Evolutionary conservation across 2,888 invertebrate species (phyloP), one percentile per base, ranked within the genome.

Genomic region (Formica aserva): DNA sequence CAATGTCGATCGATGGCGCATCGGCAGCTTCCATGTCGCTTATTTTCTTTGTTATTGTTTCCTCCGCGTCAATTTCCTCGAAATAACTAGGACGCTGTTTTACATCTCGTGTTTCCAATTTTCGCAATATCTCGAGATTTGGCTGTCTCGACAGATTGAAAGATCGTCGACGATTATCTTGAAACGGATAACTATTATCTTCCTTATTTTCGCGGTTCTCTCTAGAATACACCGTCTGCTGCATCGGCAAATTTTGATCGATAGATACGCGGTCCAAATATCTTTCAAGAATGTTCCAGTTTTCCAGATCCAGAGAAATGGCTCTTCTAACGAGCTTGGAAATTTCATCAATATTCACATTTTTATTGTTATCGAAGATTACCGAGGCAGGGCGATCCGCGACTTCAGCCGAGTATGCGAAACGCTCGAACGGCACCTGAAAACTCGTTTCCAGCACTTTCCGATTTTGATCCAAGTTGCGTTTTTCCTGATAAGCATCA

Each of bases 361-460:
- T 15, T 18, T 35, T 48, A n/a, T 71, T 60, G 1, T 29, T n/a
- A 8, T 66, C 11, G 3, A 26, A 22, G 18, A 18, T 35, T 3
- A 15, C 57, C 15, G 38, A 15, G 18, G 26, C 26, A 26, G 66
- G 67, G 0, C 45, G 80, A 11, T 67, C 13, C 8, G 45, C 15
- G 13, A 18, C 48, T 5, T 65, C 57, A 0, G 84, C 69, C 45
- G 71, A 78, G 26, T 84, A 84, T 0, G 38, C 32, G n/a, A 86
- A 15, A 15, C 71, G 84, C 6, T 89, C 72, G 0, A 84, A 75
- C 0, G 91, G 85, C 18, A 92, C 45, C 29, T 93, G 92, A 32
- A 91, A 91, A 18, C 85, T 90, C 63, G 88, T 91, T 45, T 92
- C 92, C 1, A 91, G 55, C 3, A 92, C 84, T 0, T 86, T 77